These are phyloP conservation scores for Drosophila melanosoma DNA, from an alignment of 2,888 invertebrate species.

Conservation along the genomic window DNA sequence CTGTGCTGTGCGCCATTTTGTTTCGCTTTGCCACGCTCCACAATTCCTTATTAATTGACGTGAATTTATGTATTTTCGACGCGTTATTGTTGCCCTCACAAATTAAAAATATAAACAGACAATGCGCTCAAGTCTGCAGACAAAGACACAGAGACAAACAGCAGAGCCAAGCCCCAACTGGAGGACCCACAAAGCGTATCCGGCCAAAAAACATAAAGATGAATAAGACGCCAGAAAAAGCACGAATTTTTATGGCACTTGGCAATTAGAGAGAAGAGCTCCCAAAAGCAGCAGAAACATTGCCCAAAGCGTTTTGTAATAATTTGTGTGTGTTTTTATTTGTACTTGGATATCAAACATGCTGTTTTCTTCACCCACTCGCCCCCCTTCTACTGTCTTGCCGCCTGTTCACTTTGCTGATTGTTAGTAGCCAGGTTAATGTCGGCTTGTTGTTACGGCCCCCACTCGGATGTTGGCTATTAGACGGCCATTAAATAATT, in stretches of 20 bases:
- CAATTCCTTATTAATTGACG: conserved; percentile 81
- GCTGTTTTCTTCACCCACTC: conserved; percentile 1
- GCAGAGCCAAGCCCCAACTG: conserved; percentile 47
- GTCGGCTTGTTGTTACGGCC: conserved; percentile 63
- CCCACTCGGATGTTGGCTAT: conserved; percentile 78
- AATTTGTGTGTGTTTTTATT: conserved; percentile 77
- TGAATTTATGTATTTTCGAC: conserved; percentile 81
- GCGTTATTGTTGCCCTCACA: conserved; percentile 75
- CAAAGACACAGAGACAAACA: background rate
- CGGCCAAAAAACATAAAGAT: background rate
- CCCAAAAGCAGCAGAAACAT: background rate
- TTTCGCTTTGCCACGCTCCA: conserved; percentile 63
- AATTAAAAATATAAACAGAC: conserved; percentile 81
- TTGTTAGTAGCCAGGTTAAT: conserved; percentile 59
- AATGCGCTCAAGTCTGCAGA: conserved; percentile 44
- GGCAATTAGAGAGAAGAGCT: conserved; percentile 65
- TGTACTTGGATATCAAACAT: conserved; percentile 64
- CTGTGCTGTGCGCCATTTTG: conserved; percentile 56
- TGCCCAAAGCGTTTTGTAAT: conserved; percentile 60
- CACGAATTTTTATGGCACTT: conserved; percentile 75
- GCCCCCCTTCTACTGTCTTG: background rate
- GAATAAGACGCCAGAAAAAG: background rate
- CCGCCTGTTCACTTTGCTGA: conserved; percentile 46
- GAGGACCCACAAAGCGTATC: conserved; percentile 30
- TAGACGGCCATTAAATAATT: conserved; percentile 79